A percentile compares a stretch with the other conserved stretches of the same genome.
Conservation (phyloP, 1,140 invertebrate genomes). For the Meloidogyne exigua region DNA sequence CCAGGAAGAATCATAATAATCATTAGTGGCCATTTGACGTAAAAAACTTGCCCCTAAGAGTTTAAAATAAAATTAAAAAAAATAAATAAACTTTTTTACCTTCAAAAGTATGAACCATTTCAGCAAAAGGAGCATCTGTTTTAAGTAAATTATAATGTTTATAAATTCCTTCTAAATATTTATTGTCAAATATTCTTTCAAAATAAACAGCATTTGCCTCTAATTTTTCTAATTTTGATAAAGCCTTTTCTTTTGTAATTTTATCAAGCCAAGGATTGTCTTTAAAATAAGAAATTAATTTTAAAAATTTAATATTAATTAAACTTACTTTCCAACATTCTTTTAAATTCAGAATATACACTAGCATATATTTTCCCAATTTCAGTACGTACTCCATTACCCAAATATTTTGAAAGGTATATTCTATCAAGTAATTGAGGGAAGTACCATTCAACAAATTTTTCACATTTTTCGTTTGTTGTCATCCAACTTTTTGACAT, state of each 20-base stretch:
- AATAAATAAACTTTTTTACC: background rate
- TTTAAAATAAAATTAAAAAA: too few relatives aligned
- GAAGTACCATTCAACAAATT: slow-evolving; percentile 10
- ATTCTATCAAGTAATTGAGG: background rate
- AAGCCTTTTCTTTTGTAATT: background rate
- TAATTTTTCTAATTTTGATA: background rate
- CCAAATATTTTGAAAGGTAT: background rate
- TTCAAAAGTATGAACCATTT: background rate
- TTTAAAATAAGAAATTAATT: background rate
- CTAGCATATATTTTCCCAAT: background rate
- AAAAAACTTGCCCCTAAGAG: background rate
- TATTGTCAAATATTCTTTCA: slow-evolving; percentile 6
- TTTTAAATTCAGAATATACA: background rate
- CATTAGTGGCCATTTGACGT: slow-evolving; percentile 5
- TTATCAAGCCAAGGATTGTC: background rate
- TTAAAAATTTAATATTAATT: background rate
- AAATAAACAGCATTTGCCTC: background rate
- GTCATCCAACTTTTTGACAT: background rate
- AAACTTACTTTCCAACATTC: slow-evolving; percentile 9
- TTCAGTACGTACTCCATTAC: background rate
- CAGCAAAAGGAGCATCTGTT: background rate
- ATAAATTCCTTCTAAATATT: slow-evolving; percentile 2
- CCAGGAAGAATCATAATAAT: slow-evolving; percentile 7
- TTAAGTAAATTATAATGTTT: background rate
- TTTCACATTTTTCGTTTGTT: slow-evolving; percentile 7